These are phyloP conservation scores for Cetoscarus ocellatus DNA, from an alignment of 2,797 vertebrate species.

Conservation along the genomic window DNA sequence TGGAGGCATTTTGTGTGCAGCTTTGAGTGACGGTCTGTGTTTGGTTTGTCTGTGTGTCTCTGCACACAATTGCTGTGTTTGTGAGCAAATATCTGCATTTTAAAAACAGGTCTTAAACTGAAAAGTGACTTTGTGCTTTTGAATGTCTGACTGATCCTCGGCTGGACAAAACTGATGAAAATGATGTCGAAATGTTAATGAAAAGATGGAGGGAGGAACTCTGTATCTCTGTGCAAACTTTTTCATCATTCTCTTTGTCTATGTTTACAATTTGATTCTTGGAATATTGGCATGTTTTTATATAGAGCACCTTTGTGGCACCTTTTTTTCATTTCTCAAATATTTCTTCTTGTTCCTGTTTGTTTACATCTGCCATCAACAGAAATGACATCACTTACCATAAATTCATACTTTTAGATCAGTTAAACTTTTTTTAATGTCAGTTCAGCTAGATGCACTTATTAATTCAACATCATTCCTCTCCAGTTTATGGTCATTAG, in stretches of 20 bases:
- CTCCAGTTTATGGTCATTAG: no score
- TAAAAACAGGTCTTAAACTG: slow-evolving; percentile 27
- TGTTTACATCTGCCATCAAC: no score
- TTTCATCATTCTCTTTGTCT: neutral
- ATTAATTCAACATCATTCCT: no score
- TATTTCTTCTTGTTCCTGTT: no score
- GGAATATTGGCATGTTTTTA: no score
- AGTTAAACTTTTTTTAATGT: no score
- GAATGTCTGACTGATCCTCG: slow-evolving; percentile 20
- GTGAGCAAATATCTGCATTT: slow-evolving; percentile 29
- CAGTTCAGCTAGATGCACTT: no score
- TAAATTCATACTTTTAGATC: no score
- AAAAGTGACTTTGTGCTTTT: slow-evolving; percentile 51
- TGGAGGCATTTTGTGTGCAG: slow-evolving; percentile 73
- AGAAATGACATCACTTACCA: no score
- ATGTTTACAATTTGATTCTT: neutral
- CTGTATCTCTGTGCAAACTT: neutral
- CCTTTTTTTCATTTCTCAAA: no score
- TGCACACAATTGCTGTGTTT: slow-evolving; percentile 43
- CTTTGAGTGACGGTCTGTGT: slow-evolving; percentile 63
- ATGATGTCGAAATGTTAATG: neutral
- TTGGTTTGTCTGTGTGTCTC: slow-evolving; percentile 43
- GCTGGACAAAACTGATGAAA: neutral
- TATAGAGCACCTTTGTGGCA: no score
- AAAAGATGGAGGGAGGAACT: no score